Evolutionary conservation across 1,140 invertebrate genomes (phyloP), one percentile per base, ranked within the genome.

Genomic region (Heterodera schachtii): DNA sequence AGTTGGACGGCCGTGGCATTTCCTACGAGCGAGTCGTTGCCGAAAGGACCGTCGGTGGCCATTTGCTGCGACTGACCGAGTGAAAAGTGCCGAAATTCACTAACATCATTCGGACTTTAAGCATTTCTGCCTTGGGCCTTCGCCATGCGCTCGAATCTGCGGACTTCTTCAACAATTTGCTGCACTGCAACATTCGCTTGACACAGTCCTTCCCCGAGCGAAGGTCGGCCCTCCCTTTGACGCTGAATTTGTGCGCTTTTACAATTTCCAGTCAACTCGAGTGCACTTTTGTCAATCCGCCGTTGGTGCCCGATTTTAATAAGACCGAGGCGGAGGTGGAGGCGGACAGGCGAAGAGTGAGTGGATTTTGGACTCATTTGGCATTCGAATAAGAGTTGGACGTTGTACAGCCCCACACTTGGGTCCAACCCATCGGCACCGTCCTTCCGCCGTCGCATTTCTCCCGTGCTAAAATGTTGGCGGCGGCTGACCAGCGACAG

Each of bases 101-200:
- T 70, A 47, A 71, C 16, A 11, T 52, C 13, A 49, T 13, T 81
- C 21, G 19, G 16, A 75, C 41, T 73, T 78, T 83, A 9, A 83
- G 82, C 43, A 43, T 83, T 52, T 84, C 73, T 16, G 64, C 82
- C 9, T 52, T 75, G 16, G 41, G 64, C 11, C n/a, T 31, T 16
- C 57, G 60, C 21, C 70, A 69, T 67, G 66, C 13, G 13, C 5
- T 78, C n/a, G 70, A 75, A 46, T 82, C 31, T 60, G 81, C 57
- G 9, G 82, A 84, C 19, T 83, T 83, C 80, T 83, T 83, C 64
- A 19, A 74, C 21, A 83, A 83, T 71, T 77, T 83, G 82, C n/a
- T 84, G 9, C n/a, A 67, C 2, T 83, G 82, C 43, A 76, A 77
- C 44, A 67, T 83, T 41, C 83, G 82, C 9, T 41, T 83, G 52